Evolutionary conservation across 1,140 invertebrate species (phyloP).

Genomic region (Aphaenogaster ashmeadi): DNA sequence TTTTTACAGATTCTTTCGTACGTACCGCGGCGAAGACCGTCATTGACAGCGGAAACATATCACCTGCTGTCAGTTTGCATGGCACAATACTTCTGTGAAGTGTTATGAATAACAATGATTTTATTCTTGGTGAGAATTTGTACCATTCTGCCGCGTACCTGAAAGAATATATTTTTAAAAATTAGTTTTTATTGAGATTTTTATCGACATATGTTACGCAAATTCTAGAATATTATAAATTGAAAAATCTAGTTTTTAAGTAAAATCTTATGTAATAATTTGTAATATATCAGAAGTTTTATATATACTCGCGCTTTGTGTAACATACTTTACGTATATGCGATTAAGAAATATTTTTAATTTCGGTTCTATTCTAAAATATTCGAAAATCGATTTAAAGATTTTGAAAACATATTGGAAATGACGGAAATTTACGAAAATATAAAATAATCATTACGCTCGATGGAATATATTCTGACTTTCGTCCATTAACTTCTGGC

Average conservation of each 20-base stretch:
- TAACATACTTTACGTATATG: neutral
- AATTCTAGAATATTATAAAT: neutral
- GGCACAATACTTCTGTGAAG: slow-evolving; percentile 26
- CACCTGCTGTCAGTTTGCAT: slow-evolving; percentile 35
- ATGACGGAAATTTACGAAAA: neutral
- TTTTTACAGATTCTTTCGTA: neutral
- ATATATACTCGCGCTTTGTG: neutral
- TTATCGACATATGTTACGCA: neutral
- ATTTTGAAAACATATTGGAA: neutral
- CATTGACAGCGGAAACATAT: slow-evolving; percentile 47
- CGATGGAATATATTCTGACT: slow-evolving; percentile 46
- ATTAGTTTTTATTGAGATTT: neutral
- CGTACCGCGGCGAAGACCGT: neutral
- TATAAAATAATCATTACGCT: slow-evolving; percentile 53
- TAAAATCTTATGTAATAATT: neutral
- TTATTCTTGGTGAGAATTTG: slow-evolving; percentile 33
- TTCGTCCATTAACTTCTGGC: slow-evolving; percentile 51
- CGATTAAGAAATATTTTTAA: neutral
- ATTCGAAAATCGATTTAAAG: neutral
- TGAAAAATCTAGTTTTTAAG: neutral
- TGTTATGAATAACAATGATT: slow-evolving; percentile 35
- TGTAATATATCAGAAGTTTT: slow-evolving; percentile 11
- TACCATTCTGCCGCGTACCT: slow-evolving; percentile 49
- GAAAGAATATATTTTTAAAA: neutral
- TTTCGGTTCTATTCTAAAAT: neutral